These are phyloP conservation scores for Sebastes vulpes DNA, from an alignment of 2,797 vertebrate species.

Conservation along the genomic window DNA sequence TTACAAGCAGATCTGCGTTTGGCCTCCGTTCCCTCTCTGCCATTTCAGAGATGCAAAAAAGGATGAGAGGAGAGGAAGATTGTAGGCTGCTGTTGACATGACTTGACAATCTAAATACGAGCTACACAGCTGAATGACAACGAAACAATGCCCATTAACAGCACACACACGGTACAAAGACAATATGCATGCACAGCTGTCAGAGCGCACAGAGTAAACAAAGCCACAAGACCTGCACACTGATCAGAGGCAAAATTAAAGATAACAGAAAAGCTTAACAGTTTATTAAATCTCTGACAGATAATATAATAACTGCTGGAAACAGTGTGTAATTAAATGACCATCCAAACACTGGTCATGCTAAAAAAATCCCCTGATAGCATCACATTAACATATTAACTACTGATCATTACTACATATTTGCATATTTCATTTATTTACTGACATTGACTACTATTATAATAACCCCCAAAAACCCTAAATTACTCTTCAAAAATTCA, in stretches of 20 bases:
- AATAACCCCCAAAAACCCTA: not conserved
- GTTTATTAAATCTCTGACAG: slow-evolving; percentile 65
- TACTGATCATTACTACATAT: slow-evolving; percentile 21
- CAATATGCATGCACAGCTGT: slow-evolving; percentile 30
- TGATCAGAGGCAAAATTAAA: slow-evolving; percentile 52
- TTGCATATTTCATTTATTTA: slow-evolving; percentile 10
- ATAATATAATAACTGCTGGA: slow-evolving; percentile 39
- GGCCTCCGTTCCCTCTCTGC: not conserved
- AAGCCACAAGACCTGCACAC: slow-evolving; percentile 26
- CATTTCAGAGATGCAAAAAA: not conserved
- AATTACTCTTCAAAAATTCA: not conserved
- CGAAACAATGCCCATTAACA: slow-evolving; percentile 28
- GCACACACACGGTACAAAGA: slow-evolving; percentile 2
- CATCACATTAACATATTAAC: slow-evolving; percentile 21
- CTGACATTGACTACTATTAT: not conserved
- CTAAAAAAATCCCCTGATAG: slow-evolving; percentile 1
- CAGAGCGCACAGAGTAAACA: slow-evolving; percentile 2
- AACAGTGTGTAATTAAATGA: slow-evolving; percentile 48
- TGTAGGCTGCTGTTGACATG: slow-evolving; percentile 19
- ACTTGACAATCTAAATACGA: slow-evolving; percentile 42
- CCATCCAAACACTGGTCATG: not conserved
- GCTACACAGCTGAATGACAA: slow-evolving; percentile 34
- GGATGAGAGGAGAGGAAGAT: not conserved
- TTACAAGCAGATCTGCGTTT: not conserved
- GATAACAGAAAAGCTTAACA: slow-evolving; percentile 41